Percentiles rank a stretch among this genome's conserved stretches.
phyloP scores from a whole-genome alignment of 2,888 invertebrate species.

The Hydraecia micacea region DNA sequence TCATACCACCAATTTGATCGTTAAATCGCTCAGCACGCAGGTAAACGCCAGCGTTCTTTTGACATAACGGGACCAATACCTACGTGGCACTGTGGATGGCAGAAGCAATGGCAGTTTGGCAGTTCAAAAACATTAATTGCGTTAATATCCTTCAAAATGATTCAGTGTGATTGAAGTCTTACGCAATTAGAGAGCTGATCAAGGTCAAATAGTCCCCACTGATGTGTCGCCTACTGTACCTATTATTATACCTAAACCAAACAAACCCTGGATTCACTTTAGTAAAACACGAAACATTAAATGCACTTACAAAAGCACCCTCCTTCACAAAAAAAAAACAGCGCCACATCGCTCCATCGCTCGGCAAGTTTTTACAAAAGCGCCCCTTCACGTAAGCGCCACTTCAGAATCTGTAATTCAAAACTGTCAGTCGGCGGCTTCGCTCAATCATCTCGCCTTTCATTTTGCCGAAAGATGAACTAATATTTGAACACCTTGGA shows the following conservation, averaged over 20 bases:
- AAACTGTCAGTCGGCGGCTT: conserved; percentile 58
- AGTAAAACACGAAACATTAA: background rate
- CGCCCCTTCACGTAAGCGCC: conserved; percentile 58
- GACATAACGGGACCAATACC: too few relatives aligned
- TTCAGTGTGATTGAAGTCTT: too few relatives aligned
- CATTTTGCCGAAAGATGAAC: conserved; percentile 76
- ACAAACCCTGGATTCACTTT: background rate
- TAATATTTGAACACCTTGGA: conserved; percentile 82
- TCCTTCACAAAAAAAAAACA: conserved; percentile 2
- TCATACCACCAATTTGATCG: too few relatives aligned
- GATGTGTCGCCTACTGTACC: background rate
- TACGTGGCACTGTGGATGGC: too few relatives aligned
- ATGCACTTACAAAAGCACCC: background rate
- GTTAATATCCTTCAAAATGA: too few relatives aligned
- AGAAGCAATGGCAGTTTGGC: too few relatives aligned
- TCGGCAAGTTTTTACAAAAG: conserved; percentile 55
- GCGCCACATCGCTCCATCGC: conserved; percentile 4
- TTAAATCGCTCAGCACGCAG: too few relatives aligned
- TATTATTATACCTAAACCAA: background rate
- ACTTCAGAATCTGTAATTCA: conserved; percentile 62
- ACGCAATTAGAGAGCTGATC: too few relatives aligned
- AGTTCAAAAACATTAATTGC: too few relatives aligned
- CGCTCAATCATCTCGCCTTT: conserved; percentile 74
- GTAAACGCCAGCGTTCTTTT: too few relatives aligned
- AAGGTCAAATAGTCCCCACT: too few relatives aligned